phyloP scores from a whole-genome alignment of 1,140 invertebrate genomes.

The Parasteatoda tepidariorum region DNA sequence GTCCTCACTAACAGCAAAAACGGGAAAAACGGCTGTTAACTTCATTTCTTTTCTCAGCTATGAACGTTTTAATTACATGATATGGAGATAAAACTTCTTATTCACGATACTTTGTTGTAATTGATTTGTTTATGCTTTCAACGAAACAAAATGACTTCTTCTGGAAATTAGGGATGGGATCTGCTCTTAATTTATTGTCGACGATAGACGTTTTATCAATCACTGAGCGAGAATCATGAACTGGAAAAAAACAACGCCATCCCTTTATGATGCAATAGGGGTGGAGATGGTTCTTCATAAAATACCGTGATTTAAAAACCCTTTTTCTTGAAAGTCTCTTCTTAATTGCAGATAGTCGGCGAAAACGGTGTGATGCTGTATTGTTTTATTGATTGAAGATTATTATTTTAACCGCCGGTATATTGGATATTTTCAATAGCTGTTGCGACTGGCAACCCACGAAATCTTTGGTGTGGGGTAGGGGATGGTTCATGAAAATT shows the following conservation, averaged over 20 bases:
- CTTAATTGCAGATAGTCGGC: slow-evolving; percentile 3
- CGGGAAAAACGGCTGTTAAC: background rate
- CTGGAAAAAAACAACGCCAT: background rate
- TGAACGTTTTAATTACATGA: slow-evolving; percentile 7
- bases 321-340: background rate
- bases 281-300: background rate
- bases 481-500: background rate
- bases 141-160: slow-evolving; percentile 1
- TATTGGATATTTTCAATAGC: slow-evolving; percentile 10
- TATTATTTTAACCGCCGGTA: slow-evolving; percentile 3
- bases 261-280: background rate
- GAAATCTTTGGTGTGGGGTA: background rate
- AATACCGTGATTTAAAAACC: slow-evolving; percentile 2
- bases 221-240: background rate
- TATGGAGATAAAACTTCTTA: background rate
- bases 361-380: background rate
- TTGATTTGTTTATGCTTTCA: slow-evolving; percentile 17
- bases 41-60: slow-evolving; percentile 4
- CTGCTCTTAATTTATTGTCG: slow-evolving; percentile 7
- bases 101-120: background rate
- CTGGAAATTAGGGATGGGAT: background rate
- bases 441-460: background rate
- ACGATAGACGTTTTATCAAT: slow-evolving; percentile 14
- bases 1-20: background rate
- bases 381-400: slow-evolving; percentile 1